Conservation (phyloP, 1,140 invertebrate species). For the Euwallacea similis region DNA sequence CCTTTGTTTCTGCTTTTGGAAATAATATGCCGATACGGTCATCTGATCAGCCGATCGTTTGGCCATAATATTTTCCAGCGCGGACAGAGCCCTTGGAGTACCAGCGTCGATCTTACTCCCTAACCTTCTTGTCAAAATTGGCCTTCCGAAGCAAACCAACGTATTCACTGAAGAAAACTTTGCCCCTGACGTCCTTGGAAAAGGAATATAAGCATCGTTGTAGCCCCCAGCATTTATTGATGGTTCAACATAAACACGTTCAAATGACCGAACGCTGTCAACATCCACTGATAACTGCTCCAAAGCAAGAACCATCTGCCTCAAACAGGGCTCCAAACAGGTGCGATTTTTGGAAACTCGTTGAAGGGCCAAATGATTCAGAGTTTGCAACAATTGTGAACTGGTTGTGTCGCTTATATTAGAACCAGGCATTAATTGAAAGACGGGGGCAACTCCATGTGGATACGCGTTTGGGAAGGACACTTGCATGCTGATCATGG, state of each 20-base stretch:
- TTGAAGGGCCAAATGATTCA: conserved; percentile 73
- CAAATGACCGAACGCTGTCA: conserved; percentile 43
- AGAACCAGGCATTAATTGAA: conserved; percentile 63
- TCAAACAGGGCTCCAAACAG: conserved; percentile 78
- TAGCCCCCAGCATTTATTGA: conserved; percentile 54
- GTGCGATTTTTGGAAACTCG: conserved; percentile 75
- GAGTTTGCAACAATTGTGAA: conserved; percentile 66
- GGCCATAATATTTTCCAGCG: conserved; percentile 66
- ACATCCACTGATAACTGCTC: conserved; percentile 59
- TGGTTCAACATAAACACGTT: conserved; percentile 45
- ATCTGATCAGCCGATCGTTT: conserved; percentile 59
- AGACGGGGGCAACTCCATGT: conserved; percentile 69
- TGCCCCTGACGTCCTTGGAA: conserved; percentile 90
- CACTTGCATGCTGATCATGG: conserved; percentile 75
- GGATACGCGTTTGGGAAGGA: conserved; percentile 81
- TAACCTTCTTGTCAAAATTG: conserved; percentile 70
- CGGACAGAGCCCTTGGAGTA: conserved; percentile 79
- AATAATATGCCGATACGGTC: conserved; percentile 76
- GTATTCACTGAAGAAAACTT: conserved; percentile 87
- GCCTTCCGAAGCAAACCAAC: conserved; percentile 83
- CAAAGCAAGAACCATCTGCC: conserved; percentile 70
- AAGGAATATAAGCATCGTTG: conserved; percentile 86
- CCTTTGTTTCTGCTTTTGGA: conserved; percentile 58
- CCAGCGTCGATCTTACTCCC: conserved; percentile 66
- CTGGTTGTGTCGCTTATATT: conserved; percentile 62